A percentile compares a stretch with the other conserved stretches of the same genome.
Conservation (phyloP, 2,888 invertebrate species). For the Euplagia quadripunctaria region DNA sequence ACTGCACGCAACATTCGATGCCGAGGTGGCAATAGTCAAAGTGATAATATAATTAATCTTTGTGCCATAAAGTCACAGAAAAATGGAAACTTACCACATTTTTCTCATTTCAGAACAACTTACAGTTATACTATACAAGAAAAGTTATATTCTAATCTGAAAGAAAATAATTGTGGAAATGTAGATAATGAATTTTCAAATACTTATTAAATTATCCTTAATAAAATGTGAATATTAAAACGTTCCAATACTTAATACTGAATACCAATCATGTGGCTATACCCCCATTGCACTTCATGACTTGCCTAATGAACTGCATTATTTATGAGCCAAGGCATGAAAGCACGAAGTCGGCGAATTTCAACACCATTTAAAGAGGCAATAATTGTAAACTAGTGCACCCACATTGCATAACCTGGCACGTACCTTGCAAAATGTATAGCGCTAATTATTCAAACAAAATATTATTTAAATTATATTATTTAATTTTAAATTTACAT, state of each 20-base stretch:
- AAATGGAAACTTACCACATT: too few relatives aligned
- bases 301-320: background rate
- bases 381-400: slow-evolving; percentile 6
- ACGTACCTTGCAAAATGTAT: background rate
- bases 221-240: background rate
- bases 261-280: background rate
- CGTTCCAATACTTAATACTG: background rate
- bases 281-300: background rate
- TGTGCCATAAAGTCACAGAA: too few relatives aligned
- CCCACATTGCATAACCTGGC: slow-evolving; percentile 7
- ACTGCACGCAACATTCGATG: too few relatives aligned
- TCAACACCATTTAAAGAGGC: background rate
- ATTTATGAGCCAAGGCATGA: too few relatives aligned
- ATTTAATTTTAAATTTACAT: slow-evolving; percentile 19
- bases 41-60: too few relatives aligned
- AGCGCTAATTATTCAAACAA: background rate
- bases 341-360: background rate
- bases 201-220: background rate
- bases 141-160: too few relatives aligned
- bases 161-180: too few relatives aligned
- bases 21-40: too few relatives aligned
- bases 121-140: too few relatives aligned
- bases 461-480: slow-evolving; percentile 10
- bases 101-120: too few relatives aligned
- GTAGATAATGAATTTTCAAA: too few relatives aligned